A percentile compares a stretch with the other conserved stretches of the same genome.
These are phyloP conservation scores for Lathronympha strigana DNA, from an alignment of 2,888 invertebrate species.

Conservation along the genomic window DNA sequence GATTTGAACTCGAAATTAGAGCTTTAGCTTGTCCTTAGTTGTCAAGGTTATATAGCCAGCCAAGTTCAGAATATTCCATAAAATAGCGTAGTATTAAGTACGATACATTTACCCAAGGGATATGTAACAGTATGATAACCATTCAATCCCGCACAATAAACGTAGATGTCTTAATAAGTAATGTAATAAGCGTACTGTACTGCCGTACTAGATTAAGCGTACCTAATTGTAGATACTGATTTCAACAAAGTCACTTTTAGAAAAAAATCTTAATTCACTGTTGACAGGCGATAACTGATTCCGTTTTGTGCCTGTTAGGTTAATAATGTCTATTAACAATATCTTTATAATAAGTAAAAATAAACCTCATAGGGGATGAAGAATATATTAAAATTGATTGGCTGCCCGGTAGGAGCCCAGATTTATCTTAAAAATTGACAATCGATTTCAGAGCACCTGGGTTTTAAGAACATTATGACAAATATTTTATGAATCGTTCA, in stretches of 20 bases:
- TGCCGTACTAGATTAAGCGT: background rate
- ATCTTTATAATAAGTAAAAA: background rate
- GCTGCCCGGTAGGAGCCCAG: constrained; percentile 17
- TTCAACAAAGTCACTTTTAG: background rate
- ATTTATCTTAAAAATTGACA: constrained; percentile 17
- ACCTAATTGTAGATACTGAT: background rate
- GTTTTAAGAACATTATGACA: constrained; percentile 22
- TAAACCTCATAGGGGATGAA: background rate
- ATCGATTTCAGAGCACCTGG: constrained; percentile 31
- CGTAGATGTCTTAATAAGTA: background rate
- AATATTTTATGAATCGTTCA: constrained; percentile 18
- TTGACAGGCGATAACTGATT: background rate
- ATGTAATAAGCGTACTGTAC: constrained; percentile 2
- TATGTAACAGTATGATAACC: too few species aligned
- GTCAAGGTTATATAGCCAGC: too few species aligned
- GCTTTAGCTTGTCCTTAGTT: too few species aligned
- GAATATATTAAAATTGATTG: constrained; percentile 6
- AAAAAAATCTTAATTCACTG: background rate
- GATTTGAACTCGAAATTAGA: too few species aligned
- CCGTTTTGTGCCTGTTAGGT: constrained; percentile 8
- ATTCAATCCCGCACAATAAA: too few species aligned
- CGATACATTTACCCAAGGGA: too few species aligned
- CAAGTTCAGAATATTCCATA: too few species aligned
- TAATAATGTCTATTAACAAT: background rate
- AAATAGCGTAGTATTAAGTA: too few species aligned